Conservation (phyloP, 2,113 vertebrate species). For the Charina bottae region DNA sequence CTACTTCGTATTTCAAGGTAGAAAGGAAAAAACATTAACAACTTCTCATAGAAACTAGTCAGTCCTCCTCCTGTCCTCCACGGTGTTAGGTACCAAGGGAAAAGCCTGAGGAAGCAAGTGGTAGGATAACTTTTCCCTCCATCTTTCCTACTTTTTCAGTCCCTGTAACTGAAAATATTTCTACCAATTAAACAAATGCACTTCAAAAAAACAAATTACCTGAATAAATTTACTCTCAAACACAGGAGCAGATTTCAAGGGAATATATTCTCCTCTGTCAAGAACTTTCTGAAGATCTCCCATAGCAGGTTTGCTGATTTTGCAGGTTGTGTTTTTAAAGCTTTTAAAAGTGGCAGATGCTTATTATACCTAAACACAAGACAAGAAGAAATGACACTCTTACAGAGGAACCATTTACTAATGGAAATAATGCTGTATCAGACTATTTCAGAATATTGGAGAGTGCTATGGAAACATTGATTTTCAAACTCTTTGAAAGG, state of each 20-base stretch:
- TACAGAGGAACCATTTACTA: neutral
- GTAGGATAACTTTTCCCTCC: neutral
- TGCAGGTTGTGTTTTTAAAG: neutral
- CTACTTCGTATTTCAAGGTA: neutral
- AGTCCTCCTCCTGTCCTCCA: neutral
- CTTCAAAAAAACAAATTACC: conserved; percentile 50
- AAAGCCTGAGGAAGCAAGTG: neutral
- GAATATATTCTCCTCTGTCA: conserved; percentile 59
- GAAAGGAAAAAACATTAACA: neutral
- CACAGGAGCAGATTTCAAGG: conserved; percentile 57
- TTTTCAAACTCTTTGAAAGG: neutral
- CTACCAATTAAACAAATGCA: neutral
- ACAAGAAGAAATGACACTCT: conserved; percentile 26
- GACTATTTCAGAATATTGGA: conserved; percentile 4
- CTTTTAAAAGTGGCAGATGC: conserved; percentile 18
- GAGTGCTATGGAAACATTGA: neutral
- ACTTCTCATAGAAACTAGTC: neutral
- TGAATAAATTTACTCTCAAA: conserved; percentile 73
- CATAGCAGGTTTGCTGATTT: neutral
- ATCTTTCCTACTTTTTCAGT: neutral
- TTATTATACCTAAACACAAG: conserved; percentile 52
- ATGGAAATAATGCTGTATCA: neutral
- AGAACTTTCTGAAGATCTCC: conserved; percentile 59
- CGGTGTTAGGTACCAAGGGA: neutral
- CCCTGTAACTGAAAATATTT: neutral